These are phyloP conservation scores for Ephialtes manifestator DNA, from an alignment of 2,888 invertebrate genomes.

Conservation along the genomic window DNA sequence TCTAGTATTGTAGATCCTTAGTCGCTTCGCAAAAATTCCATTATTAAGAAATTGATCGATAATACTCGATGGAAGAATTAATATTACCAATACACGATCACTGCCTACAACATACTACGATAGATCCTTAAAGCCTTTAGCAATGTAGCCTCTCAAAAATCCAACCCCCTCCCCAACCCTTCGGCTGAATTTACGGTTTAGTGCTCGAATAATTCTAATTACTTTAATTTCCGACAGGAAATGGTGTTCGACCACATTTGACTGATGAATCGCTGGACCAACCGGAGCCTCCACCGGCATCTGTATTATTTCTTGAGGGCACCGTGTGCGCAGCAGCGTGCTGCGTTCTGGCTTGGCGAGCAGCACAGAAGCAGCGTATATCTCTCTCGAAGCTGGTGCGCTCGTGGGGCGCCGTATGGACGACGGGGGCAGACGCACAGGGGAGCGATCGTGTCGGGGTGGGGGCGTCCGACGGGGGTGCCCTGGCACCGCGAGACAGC, in stretches of 20 bases:
- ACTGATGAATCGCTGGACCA: neutral
- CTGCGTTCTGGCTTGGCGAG: neutral
- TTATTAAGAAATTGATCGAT: no score
- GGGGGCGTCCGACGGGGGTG: slow-evolving; percentile 79
- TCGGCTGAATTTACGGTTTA: neutral
- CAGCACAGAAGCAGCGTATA: neutral
- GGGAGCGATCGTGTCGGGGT: slow-evolving; percentile 66
- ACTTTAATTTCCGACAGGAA: neutral
- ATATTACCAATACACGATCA: no score
- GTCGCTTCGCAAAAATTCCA: no score
- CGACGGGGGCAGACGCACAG: neutral
- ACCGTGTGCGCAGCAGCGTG: slow-evolving; percentile 14
- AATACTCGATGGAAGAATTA: no score
- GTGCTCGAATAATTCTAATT: neutral
- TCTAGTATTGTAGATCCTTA: no score
- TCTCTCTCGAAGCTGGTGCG: neutral
- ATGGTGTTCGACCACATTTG: neutral
- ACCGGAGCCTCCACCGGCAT: neutral
- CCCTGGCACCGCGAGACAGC: slow-evolving; percentile 56
- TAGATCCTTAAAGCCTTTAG: no score
- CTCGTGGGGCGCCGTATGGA: slow-evolving; percentile 22
- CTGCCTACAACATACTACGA: no score
- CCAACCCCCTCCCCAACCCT: no score
- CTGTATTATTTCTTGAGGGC: slow-evolving; percentile 21
- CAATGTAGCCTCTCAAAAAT: no score